Base-by-base conservation (phyloP, 2,113 vertebrate genomes). In the Rattus rattus region DNA sequence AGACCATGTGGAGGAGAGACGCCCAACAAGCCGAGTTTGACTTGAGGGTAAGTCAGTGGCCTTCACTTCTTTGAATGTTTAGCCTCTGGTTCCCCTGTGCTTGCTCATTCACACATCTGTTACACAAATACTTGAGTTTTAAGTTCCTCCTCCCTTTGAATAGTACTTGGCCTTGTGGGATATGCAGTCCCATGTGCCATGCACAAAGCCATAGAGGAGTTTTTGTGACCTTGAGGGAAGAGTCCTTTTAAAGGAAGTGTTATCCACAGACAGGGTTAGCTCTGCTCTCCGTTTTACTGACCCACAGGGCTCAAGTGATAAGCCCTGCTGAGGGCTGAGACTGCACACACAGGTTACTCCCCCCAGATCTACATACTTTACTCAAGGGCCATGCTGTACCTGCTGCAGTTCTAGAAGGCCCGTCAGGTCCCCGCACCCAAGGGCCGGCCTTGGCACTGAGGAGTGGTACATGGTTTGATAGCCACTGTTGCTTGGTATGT, bases 331-430 rank as follows among this genome's bases (percentile, higher is more conserved):
- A 88, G 33, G 39, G n/a, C 24, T 84, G n/a, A 63, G n/a, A 84
- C 90, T 84, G 84, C 87, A 95, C 85, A 63, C 75, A 83, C 7
- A 47, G 84, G 47, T 72, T 52, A 77, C 36, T 85, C 30, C 88
- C 93, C 85, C 88, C 72, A 90, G 72, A 16, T 85, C 33, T 61
- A 88, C 73, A 69, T 36, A 61, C n/a, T 43, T 84, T 43, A 17
- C 59, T 84, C 4, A 63, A 30, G 81, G 10, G 36, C n/a, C 6
- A 4, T 8, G 24, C 7, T 81, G 36, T 24, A 81, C 54, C 24
- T 20, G 30, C 2, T 59, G 33, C 20, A 59, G 79, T 30, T 65
- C 79, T 85, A 28, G 14, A 17, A 85, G 59, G 83, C 16, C 39
- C 19, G 59, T 19, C n/a, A 24, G 59, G 24, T 84, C 59, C 81